Evolutionary conservation across 2,113 vertebrate species (phyloP), one percentile per base, ranked within the genome.

Genomic region (Tychaedon coryphoeus): DNA sequence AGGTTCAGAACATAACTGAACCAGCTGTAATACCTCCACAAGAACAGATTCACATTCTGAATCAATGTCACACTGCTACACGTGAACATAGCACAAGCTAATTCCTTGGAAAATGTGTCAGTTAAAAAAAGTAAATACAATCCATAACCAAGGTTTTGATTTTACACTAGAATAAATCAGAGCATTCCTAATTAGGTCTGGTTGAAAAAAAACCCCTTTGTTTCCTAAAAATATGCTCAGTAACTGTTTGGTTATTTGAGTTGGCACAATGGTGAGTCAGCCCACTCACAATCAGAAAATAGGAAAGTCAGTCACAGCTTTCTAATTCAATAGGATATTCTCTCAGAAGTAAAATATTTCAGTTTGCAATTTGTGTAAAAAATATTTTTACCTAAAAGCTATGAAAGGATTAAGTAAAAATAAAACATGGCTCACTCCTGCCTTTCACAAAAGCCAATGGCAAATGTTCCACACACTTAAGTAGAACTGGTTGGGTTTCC

Each of bases 391-490:
- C 28, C 48, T 76, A 85, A 88, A 92, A 87, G 16, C 54, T 91
- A 62, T 70, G 58, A 86, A 91, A 88, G 28, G 66, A 91, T 95
- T 93, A 92, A 57, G 42, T 50, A 47, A 86, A 64, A 83, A 92
- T 56, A 92, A 92, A 90, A 69, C 25, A 56, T 22, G 19, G 20
- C 14, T 83, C 29, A 47, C 43, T 64, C 22, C 33, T 19, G 54
- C 45, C 36, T 87, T 74, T 91, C 33, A 77, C 58, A 85, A 95
- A 93, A 92, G 81, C 58, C 79, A 56, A 40, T 58, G 71, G 81
- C 81, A 93, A 90, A 90, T 76, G 86, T 94, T 89, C 34, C 74
- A 90, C 22, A n/a, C 34, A 56, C 70, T 95, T 76, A 69, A 85
- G 66, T 34, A 88, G 78, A 93, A 88, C 14, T 1, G 0, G 66